phyloP scores from a whole-genome alignment of 2,113 vertebrate genomes.

The Sclerurus mexicanus region DNA sequence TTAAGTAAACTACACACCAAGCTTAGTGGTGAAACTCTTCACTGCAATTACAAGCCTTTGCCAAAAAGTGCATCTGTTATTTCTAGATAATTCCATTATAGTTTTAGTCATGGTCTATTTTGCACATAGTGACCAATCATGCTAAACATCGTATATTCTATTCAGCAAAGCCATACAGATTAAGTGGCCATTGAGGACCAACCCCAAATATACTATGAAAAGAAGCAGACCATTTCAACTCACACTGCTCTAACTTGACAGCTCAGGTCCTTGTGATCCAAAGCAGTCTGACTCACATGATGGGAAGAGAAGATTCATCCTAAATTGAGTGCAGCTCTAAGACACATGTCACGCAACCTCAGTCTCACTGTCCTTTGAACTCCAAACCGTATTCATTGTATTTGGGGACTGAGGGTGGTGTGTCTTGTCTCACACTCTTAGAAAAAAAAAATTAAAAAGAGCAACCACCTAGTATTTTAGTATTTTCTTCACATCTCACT shows the following conservation, averaged over 20 bases:
- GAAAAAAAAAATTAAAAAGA: background rate
- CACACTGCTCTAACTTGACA: background rate
- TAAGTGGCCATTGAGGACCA: background rate
- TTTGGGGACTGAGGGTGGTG: background rate
- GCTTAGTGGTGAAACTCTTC: background rate
- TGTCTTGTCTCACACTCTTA: background rate
- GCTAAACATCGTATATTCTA: background rate
- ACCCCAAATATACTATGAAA: background rate
- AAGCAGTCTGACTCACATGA: background rate
- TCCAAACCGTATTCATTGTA: background rate
- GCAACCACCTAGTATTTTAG: background rate
- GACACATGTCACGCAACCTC: background rate
- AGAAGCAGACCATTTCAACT: background rate
- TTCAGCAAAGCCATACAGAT: background rate
- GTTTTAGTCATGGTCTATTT: background rate
- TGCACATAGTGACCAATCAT: background rate
- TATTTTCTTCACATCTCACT: background rate
- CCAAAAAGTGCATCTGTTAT: background rate
- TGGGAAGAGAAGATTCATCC: background rate
- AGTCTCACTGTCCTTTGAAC: background rate
- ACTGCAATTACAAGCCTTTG: background rate
- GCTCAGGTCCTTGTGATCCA: background rate
- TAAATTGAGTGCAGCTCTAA: background rate
- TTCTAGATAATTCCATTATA: background rate
- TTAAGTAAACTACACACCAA: background rate